A percentile compares a stretch with the other conserved stretches of the same genome.
Evolutionary conservation across 2,888 invertebrate species (phyloP).

Genomic region (Isotomurus palustris): DNA sequence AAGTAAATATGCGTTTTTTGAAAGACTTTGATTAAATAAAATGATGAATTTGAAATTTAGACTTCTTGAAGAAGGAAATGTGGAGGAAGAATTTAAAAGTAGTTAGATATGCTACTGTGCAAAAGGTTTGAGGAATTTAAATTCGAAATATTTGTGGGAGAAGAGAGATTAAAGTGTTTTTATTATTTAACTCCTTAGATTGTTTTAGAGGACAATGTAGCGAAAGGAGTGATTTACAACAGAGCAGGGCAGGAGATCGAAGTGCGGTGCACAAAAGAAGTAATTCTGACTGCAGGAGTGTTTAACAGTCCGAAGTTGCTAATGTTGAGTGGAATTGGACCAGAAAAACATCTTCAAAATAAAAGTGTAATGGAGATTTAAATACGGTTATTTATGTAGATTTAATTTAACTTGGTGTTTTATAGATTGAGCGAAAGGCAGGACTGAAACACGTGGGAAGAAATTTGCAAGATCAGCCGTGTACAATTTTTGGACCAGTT

Average conservation of each 20-base stretch:
- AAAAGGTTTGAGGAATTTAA: not conserved
- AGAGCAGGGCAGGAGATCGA: not conserved
- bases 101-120: not conserved
- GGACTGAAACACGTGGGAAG: not conserved
- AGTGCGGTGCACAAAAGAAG: constrained; percentile 3
- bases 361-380: not conserved
- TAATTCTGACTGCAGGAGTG: constrained; percentile 4
- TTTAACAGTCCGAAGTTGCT: constrained; percentile 3
- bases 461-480: constrained; percentile 3
- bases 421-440: not conserved
- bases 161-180: too few species aligned
- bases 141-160: too few species aligned
- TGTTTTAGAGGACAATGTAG: not conserved
- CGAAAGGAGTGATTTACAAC: constrained; percentile 2
- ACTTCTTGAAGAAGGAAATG: constrained; percentile 1
- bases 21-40: too few species aligned
- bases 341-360: not conserved
- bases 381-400: not conserved
- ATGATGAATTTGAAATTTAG: not conserved
- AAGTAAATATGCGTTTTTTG: too few species aligned
- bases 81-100: constrained; percentile 7
- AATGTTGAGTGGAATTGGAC: not conserved
- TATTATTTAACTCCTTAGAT: not conserved
- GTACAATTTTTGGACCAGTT: not conserved
- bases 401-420: not conserved